Evolutionary conservation across 2,888 invertebrate genomes (phyloP).

Genomic region (Luffia ferchaultella): DNA sequence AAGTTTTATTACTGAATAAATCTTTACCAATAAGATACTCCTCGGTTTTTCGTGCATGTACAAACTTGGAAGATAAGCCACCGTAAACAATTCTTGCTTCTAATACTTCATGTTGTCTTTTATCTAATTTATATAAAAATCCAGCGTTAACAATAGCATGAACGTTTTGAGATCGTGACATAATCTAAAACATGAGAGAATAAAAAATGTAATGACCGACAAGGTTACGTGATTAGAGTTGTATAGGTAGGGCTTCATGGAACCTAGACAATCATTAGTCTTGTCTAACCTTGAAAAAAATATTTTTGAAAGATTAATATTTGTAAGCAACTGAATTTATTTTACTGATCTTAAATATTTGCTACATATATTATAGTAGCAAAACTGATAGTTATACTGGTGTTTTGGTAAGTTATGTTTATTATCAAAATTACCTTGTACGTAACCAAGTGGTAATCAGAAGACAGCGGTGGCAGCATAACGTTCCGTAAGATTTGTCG

Average conservation of each 20-base stretch:
- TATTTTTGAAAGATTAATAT: no score
- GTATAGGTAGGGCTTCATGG: no score
- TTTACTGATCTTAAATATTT: no score
- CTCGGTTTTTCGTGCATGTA: constrained; percentile 62
- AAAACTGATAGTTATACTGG: no score
- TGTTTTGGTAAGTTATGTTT: constrained; percentile 18
- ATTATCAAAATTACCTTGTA: constrained; percentile 68
- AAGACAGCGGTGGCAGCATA: constrained; percentile 53
- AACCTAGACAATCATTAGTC: no score
- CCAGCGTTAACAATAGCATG: constrained; percentile 81
- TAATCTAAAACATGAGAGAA: constrained; percentile 71
- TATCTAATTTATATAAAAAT: constrained; percentile 66
- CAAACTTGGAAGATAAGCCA: constrained; percentile 51
- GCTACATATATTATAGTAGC: no score
- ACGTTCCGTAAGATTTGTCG: constrained; percentile 61
- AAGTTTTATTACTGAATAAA: constrained; percentile 36
- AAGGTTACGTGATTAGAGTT: no score
- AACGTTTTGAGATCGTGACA: constrained; percentile 76
- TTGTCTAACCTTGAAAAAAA: no score
- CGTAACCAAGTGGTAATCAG: constrained; percentile 56
- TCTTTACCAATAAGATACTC: constrained; percentile 44
- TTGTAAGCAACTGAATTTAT: no score
- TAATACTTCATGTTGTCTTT: constrained; percentile 35
- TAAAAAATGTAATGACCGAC: no score
- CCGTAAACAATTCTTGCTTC: constrained; percentile 68